A percentile compares a stretch with the other conserved stretches of the same genome.
phyloP scores from a whole-genome alignment of 2,113 vertebrate species.

The Delphinapterus leucas region DNA sequence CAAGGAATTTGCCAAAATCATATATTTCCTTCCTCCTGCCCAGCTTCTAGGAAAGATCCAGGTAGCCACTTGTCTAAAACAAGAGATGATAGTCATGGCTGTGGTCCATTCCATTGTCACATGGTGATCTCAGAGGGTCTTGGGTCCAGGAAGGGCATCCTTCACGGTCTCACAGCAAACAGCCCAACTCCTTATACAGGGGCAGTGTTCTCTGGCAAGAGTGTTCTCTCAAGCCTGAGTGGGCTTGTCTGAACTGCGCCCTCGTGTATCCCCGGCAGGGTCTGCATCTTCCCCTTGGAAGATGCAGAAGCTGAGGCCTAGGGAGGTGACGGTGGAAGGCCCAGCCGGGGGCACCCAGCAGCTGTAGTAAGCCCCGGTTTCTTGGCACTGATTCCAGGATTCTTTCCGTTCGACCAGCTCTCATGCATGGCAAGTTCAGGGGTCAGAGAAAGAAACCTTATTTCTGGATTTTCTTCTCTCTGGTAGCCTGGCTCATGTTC shows the following conservation, averaged over 20 bases:
- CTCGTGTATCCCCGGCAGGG: neutral
- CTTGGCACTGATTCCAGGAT: neutral
- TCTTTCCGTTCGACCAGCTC: neutral
- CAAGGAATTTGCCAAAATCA: neutral
- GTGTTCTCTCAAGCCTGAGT: neutral
- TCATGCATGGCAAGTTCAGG: neutral
- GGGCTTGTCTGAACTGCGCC: neutral
- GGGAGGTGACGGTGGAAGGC: neutral
- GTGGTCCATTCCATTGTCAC: neutral
- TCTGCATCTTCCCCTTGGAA: neutral
- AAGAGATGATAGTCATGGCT: too few relatives aligned
- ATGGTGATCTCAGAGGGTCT: neutral
- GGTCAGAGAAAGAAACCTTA: neutral
- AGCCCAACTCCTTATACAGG: rapidly evolving
- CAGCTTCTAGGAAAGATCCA: neutral
- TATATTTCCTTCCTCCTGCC: neutral
- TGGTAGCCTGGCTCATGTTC: neutral
- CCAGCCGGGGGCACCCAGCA: neutral
- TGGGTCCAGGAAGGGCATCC: neutral
- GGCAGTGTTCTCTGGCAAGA: neutral
- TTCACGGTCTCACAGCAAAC: neutral
- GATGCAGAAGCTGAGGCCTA: neutral
- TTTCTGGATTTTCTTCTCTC: neutral
- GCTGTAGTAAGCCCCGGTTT: neutral
- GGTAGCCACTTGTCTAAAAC: neutral